Evolutionary conservation across 2,113 vertebrate genomes (phyloP), one percentile per base, ranked within the genome.

Genomic region (Sula dactylatra): DNA sequence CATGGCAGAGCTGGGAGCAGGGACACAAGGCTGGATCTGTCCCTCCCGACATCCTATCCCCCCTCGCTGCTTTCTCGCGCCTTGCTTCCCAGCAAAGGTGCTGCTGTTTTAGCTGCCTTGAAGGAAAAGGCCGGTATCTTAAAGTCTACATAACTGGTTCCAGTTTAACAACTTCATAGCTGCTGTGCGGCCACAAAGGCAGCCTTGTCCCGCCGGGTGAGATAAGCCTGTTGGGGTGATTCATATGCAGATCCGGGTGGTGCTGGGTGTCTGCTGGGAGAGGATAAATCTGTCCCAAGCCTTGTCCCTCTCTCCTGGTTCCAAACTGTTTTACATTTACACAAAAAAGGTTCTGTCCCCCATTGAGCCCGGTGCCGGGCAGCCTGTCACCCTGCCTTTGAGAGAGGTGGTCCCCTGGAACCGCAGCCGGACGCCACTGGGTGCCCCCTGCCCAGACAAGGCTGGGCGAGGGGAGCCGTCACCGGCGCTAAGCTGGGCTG

Each of bases 211-310:
- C 20, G 2, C 54, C 0, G 62, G 82, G 65, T 54, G 70, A 45
- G 82, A 94, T 89, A 73, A 90, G 49, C 92, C 85, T 42, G 62
- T 15, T 55, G 64, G 64, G 22, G 70, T 11, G 69, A 96, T 97
- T 97, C 94, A 90, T 94, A 91, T 96, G 97, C 95, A 97, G 95
- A 96, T 96, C 86, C 26, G 73, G 77, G 74, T 47, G 95, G 77
- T 59, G 79, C 80, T 3, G 89, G 69, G 77, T 81, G 93, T 94
- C 94, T 94, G 90, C 86, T n/a, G 89, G 36, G 65, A 73, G 86
- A 40, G 96, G 90, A 91, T 67, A 85, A 93, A 91, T 82, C 90
- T 80, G 82, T 47, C 72, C 80, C 73, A 8, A 54, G 89, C 84
- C 87, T 56, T 9, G 79, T 73, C 49, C 73, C 67, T 52, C 31